Evolutionary conservation across 2,888 invertebrate species (phyloP).

Genomic region (Lasioglossum zephyrum): DNA sequence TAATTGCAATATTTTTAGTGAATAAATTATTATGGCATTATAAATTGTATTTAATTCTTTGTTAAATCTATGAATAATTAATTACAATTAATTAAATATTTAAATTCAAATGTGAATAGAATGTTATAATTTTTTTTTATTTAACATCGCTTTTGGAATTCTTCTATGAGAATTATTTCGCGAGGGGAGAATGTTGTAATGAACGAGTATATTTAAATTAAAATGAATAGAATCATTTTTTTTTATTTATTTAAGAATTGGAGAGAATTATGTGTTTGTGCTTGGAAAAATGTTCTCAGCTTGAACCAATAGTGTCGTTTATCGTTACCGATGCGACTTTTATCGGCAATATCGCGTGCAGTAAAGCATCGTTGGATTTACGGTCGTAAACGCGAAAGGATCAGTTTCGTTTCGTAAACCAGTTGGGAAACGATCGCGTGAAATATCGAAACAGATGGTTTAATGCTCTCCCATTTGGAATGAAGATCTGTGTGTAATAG

Average conservation of each 20-base stretch:
- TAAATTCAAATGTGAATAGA: too few relatives aligned
- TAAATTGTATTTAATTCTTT: too few relatives aligned
- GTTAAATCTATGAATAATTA: too few relatives aligned
- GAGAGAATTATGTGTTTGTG: background rate
- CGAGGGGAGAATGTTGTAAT: too few relatives aligned
- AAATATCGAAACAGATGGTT: slow-evolving; percentile 15
- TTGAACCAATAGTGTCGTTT: background rate
- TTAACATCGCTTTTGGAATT: too few relatives aligned
- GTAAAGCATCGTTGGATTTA: background rate
- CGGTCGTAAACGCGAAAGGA: background rate
- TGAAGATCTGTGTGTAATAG: background rate
- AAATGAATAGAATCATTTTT: too few relatives aligned
- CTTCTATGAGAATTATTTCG: too few relatives aligned
- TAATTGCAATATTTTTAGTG: background rate
- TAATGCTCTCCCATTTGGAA: slow-evolving; percentile 10
- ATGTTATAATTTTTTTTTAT: too few relatives aligned
- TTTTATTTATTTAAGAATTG: background rate
- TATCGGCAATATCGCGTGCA: background rate
- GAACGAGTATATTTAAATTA: too few relatives aligned
- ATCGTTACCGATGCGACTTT: background rate
- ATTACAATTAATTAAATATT: too few relatives aligned
- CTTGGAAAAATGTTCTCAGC: background rate
- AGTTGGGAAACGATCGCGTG: slow-evolving; percentile 23
- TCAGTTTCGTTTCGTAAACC: slow-evolving; percentile 29
- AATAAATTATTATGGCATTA: too few relatives aligned